Conservation (phyloP, 2,113 vertebrate genomes). For the Psilopogon haemacephalus region DNA sequence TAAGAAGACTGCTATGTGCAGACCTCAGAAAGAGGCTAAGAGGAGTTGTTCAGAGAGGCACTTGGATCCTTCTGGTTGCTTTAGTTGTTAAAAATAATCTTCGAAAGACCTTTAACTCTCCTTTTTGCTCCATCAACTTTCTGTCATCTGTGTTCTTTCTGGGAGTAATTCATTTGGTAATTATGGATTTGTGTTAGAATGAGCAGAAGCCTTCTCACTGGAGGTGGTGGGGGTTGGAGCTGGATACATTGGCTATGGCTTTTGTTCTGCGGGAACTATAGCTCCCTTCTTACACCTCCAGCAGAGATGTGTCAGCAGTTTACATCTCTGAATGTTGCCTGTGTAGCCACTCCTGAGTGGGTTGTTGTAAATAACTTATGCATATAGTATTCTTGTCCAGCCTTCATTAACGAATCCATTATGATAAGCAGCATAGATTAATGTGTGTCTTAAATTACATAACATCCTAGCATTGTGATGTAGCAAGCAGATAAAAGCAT, state of each 20-base stretch:
- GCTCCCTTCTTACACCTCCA: neutral
- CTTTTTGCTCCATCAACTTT: neutral
- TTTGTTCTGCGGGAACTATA: neutral
- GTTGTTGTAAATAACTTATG: neutral
- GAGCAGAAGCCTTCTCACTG: neutral
- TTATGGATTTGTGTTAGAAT: neutral
- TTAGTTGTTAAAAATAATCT: neutral
- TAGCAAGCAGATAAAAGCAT: neutral
- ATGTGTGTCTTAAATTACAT: constrained; percentile 24
- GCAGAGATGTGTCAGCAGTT: neutral
- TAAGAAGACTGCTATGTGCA: neutral
- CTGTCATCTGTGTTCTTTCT: neutral
- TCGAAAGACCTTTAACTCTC: neutral
- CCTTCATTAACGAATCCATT: constrained; percentile 6
- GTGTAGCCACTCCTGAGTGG: neutral
- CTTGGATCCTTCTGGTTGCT: neutral
- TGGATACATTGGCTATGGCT: neutral
- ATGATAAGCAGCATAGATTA: constrained; percentile 4
- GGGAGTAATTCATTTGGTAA: neutral
- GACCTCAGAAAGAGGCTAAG: neutral
- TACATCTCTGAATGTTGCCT: neutral
- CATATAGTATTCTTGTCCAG: neutral
- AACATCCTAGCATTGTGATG: neutral
- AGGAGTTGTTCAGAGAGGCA: neutral
- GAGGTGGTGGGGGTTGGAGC: neutral